Percentiles rank a stretch among this genome's conserved stretches.
Conservation (phyloP, 2,113 vertebrate species). For the Pomatostomus ruficeps region DNA sequence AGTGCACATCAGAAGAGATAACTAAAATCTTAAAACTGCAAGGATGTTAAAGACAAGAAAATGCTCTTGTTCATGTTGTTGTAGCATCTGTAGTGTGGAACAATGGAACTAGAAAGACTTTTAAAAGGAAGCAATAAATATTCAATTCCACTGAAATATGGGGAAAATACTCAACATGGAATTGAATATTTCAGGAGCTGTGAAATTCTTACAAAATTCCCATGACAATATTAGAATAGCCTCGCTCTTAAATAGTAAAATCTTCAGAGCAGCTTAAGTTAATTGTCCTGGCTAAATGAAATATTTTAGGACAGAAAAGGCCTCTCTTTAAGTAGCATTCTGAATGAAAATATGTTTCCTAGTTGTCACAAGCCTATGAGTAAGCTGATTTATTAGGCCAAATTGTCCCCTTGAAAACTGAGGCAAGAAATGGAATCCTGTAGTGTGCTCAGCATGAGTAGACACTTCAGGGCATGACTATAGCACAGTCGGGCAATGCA, state of each 20-base stretch:
- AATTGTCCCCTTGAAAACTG: neutral
- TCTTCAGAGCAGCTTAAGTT: neutral
- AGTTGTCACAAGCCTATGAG: neutral
- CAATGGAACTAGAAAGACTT: neutral
- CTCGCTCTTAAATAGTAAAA: neutral
- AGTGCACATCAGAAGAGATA: neutral
- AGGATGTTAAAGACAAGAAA: neutral
- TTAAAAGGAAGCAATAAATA: neutral
- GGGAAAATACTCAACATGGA: neutral
- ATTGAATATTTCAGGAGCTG: neutral
- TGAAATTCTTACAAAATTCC: neutral
- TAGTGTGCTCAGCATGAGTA: neutral
- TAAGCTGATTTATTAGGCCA: neutral
- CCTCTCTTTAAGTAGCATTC: neutral
- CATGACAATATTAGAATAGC: neutral
- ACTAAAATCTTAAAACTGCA: neutral
- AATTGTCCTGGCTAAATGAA: neutral
- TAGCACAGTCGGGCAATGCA: neutral
- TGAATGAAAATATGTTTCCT: neutral
- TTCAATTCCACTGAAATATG: neutral
- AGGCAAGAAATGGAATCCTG: neutral
- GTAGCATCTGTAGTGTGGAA: neutral
- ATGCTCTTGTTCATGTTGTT: neutral
- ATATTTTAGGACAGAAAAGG: neutral
- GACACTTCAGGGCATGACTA: neutral